Base-by-base conservation (phyloP, 2,113 vertebrate species). In the Ceyx melanurus region DNA sequence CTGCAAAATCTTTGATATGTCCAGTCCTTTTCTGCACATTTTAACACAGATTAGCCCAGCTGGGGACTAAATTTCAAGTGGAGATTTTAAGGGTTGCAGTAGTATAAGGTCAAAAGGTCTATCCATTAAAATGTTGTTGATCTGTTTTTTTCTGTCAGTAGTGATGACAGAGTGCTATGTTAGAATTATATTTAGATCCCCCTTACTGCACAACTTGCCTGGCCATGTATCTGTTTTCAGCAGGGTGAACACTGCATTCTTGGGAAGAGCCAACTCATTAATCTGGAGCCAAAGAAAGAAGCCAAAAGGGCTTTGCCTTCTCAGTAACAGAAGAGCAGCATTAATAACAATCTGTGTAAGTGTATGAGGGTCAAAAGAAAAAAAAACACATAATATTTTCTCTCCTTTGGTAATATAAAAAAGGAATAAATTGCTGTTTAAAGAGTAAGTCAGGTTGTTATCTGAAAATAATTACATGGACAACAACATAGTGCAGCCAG, bases 391-490 rank as follows among this genome's bases (percentile, higher is more conserved):
- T 71, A 3, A 35, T 20, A 28, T n/a, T 72, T 61, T 88, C 42
- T 58, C 9, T 42, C 19, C 82, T 88, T 74, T 46, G 37, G 8
- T 33, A 74, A 91, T 54, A 54, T 50, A 40, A 76, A 73, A 88
- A 77, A 61, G 48, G 23, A 71, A 88, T 37, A 92, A 86, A 60
- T 64, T 19, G 28, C 23, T 58, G 28, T 48, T 93, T 79, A 54
- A 82, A 76, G n/a, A 93, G 29, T 64, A 22, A 60, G 77, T 86
- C 42, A 61, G 65, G 31, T 45, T 78, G 28, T 88, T 57, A 92
- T 67, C 40, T 83, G 53, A 78, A 85, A 86, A 81, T 81, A 90
- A 84, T 80, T 90, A 50, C 61, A 83, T 93, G 77, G 43, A 75
- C 50, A 77, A 18, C 42, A 94, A 48, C 43, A 72, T 71, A 68